Evolutionary conservation across 2,797 vertebrate species (phyloP).

Genomic region (Erithacus rubecula): DNA sequence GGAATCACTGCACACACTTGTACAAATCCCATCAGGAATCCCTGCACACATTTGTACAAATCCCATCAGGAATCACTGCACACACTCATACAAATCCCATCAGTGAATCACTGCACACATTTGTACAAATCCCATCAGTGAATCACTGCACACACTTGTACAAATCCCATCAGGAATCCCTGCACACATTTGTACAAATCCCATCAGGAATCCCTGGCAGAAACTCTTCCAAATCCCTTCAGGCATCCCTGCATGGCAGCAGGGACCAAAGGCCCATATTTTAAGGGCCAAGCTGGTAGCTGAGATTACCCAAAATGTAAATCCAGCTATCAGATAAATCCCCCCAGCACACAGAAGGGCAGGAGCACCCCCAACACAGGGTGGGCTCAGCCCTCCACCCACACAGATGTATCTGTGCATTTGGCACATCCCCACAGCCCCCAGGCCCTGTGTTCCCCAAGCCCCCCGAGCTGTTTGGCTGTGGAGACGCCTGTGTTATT

Average conservation of each 20-base stretch:
- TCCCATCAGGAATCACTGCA: background rate
- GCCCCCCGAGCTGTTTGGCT: slow-evolving; percentile 82
- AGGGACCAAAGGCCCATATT: background rate
- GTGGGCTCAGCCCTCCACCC: background rate
- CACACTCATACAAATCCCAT: background rate
- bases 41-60: background rate
- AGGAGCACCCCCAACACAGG: background rate
- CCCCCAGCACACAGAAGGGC: background rate
- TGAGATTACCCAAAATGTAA: background rate
- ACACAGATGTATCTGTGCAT: background rate
- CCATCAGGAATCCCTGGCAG: background rate
- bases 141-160: background rate
- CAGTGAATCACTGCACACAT: too few species aligned
- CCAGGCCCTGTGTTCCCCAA: background rate
- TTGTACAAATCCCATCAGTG: background rate
- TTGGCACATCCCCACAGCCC: background rate
- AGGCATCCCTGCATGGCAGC: background rate
- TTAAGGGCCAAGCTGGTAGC: slow-evolving; percentile 31
- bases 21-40: background rate
- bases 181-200: background rate
- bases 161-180: background rate
- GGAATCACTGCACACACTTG: background rate
- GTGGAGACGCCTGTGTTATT: slow-evolving; percentile 80
- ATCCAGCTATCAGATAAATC: slow-evolving; percentile 6
- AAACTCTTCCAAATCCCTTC: background rate